phyloP scores from a whole-genome alignment of 2,113 vertebrate species.

The Aptenodytes forsteri region DNA sequence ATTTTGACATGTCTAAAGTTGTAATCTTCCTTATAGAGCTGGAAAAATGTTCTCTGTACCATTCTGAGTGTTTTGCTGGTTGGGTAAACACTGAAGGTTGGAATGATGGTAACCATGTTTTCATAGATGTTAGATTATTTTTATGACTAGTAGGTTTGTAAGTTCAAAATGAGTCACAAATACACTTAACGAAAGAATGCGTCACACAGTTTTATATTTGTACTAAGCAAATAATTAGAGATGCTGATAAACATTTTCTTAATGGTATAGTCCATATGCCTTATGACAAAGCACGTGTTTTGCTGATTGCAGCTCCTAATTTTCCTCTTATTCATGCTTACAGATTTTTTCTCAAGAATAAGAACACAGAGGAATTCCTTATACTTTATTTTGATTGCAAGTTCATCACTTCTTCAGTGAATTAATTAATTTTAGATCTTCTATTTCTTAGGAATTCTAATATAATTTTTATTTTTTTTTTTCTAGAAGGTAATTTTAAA shows the following conservation, averaged over 20 bases:
- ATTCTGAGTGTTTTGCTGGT: background rate
- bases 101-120: background rate
- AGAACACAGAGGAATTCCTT: background rate
- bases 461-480: background rate
- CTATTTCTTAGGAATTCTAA: background rate
- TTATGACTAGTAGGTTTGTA: background rate
- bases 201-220: background rate
- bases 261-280: background rate
- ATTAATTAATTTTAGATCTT: background rate
- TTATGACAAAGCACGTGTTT: background rate
- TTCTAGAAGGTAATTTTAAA: background rate
- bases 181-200: background rate
- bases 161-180: background rate
- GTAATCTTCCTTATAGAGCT: background rate
- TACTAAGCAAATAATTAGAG: background rate
- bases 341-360: background rate
- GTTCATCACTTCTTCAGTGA: background rate
- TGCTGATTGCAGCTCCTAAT: background rate
- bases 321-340: background rate
- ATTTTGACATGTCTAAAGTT: background rate
- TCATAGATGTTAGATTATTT: background rate
- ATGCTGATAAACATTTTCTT: background rate
- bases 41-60: background rate
- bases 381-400: background rate
- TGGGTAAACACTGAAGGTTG: background rate